Conservation (phyloP, 1,140 invertebrate species). For the Drosophila nasuta region DNA sequence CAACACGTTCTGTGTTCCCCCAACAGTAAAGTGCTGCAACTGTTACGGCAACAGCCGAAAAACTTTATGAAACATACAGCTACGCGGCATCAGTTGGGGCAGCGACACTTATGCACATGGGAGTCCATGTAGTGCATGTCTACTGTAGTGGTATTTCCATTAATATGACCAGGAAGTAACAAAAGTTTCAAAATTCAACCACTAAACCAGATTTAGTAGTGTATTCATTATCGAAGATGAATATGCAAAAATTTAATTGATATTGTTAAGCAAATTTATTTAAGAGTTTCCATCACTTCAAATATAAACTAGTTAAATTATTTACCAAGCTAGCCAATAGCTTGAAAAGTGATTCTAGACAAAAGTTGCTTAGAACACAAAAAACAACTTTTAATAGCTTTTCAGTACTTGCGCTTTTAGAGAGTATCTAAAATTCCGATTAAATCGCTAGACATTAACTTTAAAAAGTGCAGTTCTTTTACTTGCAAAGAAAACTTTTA, state of each 20-base stretch:
- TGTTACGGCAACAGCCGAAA: slow-evolving; percentile 44
- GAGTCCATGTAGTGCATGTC: slow-evolving; percentile 15
- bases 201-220: neutral
- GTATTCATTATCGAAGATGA: too few relatives aligned
- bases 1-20: slow-evolving; percentile 62
- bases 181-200: slow-evolving; percentile 7
- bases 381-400: neutral
- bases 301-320: neutral
- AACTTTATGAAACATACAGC: slow-evolving; percentile 56
- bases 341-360: neutral
- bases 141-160: neutral
- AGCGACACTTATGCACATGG: slow-evolving; percentile 42
- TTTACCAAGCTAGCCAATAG: neutral
- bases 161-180: neutral
- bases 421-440: neutral
- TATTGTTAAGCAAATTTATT: neutral
- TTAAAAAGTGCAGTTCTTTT: too few relatives aligned
- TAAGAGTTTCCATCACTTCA: neutral
- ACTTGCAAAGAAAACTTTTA: too few relatives aligned
- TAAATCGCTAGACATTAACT: neutral
- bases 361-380: neutral
- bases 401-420: neutral
- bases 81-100: slow-evolving; percentile 7
- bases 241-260: neutral
- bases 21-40: slow-evolving; percentile 24